A percentile compares a stretch with the other conserved stretches of the same genome.
Evolutionary conservation across 2,888 invertebrate species (phyloP).

Genomic region (Pristionchus arcanus): DNA sequence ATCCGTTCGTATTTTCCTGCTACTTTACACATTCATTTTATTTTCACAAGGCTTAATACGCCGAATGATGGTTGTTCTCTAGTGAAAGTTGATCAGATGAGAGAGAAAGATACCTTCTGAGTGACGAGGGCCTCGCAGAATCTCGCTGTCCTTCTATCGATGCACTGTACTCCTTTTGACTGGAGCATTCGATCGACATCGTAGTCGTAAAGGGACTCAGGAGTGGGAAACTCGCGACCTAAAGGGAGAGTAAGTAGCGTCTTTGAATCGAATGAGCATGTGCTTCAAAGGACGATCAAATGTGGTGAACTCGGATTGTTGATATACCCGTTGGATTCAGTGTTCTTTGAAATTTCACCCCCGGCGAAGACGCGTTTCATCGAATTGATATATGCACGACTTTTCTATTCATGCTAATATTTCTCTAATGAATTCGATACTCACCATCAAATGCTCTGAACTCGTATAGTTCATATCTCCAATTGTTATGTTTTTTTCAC

Average conservation of each 20-base stretch:
- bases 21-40: background rate
- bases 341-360: background rate
- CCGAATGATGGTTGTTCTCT: background rate
- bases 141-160: constrained; percentile 48
- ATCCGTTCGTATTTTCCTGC: background rate
- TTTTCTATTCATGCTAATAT: too few species aligned
- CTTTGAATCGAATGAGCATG: background rate
- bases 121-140: constrained; percentile 48
- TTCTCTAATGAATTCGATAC: too few species aligned
- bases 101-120: constrained; percentile 23
- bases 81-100: background rate
- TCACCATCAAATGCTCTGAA: too few species aligned
- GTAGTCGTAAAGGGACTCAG: constrained; percentile 67
- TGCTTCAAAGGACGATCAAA: background rate
- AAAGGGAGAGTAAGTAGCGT: background rate
- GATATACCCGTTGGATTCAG: background rate
- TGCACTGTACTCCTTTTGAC: constrained; percentile 60
- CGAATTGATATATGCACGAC: background rate
- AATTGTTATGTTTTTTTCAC: too few species aligned
- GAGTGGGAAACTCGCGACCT: constrained; percentile 38
- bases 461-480: too few species aligned
- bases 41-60: background rate
- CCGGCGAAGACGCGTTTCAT: background rate
- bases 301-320: background rate
- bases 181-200: constrained; percentile 70